Conservation (phyloP, 2,113 vertebrate species). For the Danionella cerebrum region DNA sequence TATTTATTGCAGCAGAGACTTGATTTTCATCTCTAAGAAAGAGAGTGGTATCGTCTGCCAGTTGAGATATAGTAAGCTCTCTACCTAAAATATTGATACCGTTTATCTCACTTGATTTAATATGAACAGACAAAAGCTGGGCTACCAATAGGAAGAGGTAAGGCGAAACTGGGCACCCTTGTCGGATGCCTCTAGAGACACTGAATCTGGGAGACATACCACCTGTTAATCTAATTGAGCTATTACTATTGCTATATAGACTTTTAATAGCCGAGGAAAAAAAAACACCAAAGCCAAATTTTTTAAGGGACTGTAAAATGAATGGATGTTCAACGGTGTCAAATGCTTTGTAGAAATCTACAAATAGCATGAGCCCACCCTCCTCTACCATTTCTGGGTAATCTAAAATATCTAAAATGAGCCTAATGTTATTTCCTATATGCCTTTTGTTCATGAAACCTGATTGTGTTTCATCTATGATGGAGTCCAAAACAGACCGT, state of each 20-base stretch:
- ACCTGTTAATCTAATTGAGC: not conserved
- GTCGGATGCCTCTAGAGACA: not conserved
- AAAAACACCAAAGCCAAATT: slow-evolving; percentile 1
- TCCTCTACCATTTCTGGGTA: slow-evolving; percentile 1
- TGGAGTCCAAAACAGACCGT: not conserved
- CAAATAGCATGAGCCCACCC: slow-evolving; percentile 1
- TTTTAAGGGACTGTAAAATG: slow-evolving; percentile 2
- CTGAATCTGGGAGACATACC: not conserved
- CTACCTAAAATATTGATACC: not conserved
- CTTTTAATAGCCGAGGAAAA: not conserved
- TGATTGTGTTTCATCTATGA: slow-evolving; percentile 4
- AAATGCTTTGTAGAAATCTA: not conserved
- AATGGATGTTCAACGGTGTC: not conserved
- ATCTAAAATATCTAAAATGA: slow-evolving; percentile 12
- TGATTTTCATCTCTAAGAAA: not conserved
- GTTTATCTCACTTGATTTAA: not conserved
- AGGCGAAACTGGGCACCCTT: not conserved
- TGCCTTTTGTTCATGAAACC: slow-evolving; percentile 6
- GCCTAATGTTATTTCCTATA: slow-evolving; percentile 6
- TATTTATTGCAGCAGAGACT: not conserved
- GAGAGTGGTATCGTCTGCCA: not conserved
- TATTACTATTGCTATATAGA: slow-evolving; percentile 4
- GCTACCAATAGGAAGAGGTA: not conserved
- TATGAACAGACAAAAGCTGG: not conserved
- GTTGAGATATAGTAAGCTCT: not conserved